Conservation (phyloP, 1,140 invertebrate genomes). For the Prorops nasuta region DNA sequence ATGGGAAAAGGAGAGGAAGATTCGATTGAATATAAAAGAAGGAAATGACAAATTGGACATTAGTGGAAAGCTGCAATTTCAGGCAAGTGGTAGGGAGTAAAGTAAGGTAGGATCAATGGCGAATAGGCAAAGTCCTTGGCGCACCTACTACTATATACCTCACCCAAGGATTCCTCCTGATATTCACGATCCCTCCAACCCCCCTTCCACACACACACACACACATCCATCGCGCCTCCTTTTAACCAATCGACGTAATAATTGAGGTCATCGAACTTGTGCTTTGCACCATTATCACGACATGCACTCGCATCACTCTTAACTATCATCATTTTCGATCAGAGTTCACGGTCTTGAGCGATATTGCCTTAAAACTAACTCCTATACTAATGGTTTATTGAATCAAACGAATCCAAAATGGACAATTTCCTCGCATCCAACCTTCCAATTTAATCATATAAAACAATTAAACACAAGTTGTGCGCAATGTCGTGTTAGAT, state of each 20-base stretch:
- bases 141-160: conserved; percentile 35
- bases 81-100: not conserved
- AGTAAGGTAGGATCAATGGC: not conserved
- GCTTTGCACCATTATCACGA: not conserved
- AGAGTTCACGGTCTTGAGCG: too few relatives aligned
- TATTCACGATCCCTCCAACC: not conserved
- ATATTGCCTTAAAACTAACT: too few relatives aligned
- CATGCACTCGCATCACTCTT: conserved; percentile 13
- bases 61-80: not conserved
- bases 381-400: too few relatives aligned
- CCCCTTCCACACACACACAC: conserved; percentile 23
- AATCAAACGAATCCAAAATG: too few relatives aligned
- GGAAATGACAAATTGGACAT: not conserved
- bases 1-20: too few relatives aligned
- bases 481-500: too few relatives aligned
- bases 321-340: too few relatives aligned
- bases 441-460: too few relatives aligned
- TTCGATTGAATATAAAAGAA: too few relatives aligned
- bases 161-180: conserved; percentile 28
- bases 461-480: too few relatives aligned
- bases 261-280: conserved; percentile 40
- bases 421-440: too few relatives aligned
- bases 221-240: conserved; percentile 38
- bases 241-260: conserved; percentile 43
- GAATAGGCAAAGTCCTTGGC: not conserved